These are phyloP conservation scores for Aplysina aerophoba DNA, from an alignment of 37 sponge, comb jelly and placozoan genomes.

Conservation along the genomic window DNA sequence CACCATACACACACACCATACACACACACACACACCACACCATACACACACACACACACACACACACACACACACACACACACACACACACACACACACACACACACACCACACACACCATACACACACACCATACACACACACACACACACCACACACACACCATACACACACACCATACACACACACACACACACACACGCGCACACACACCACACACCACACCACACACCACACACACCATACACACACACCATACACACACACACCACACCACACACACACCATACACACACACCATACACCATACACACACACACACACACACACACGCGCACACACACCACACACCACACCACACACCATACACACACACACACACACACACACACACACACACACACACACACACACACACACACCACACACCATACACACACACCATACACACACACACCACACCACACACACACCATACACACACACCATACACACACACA, in stretches of 20 bases:
- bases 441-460: constrained; percentile 16
- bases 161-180: background rate
- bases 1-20: background rate
- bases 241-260: no score
- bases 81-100: constrained; percentile 24
- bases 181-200: constrained; percentile 7
- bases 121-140: constrained; percentile 14
- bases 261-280: no score
- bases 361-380: background rate
- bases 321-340: no score
- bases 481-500: background rate
- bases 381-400: constrained; percentile 27
- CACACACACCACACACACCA: constrained; percentile 11
- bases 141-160: constrained; percentile 16
- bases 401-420: constrained; percentile 37
- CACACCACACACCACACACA: no score
- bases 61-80: constrained; percentile 1
- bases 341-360: no score
- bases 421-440: background rate
- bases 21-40: background rate
- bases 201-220: no score
- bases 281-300: no score
- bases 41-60: background rate
- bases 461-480: constrained; percentile 14
- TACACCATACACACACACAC: no score